A percentile compares a stretch with the other conserved stretches of the same genome.
Conservation (phyloP, 2,113 vertebrate genomes). For the Neoarius graeffei region DNA sequence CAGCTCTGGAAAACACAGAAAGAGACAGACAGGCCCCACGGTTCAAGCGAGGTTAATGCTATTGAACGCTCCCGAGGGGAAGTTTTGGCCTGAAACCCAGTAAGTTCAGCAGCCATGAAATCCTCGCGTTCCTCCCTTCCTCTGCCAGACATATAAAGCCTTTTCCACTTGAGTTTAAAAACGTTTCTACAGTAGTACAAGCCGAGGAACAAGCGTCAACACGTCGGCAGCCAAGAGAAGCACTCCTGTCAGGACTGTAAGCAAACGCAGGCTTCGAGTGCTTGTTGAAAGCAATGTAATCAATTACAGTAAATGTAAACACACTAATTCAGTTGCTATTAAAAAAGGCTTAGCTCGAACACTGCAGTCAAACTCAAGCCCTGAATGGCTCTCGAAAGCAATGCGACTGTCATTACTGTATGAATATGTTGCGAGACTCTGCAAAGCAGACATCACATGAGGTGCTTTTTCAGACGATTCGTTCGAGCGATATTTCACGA, state of each 20-base stretch:
- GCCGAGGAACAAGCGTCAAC: constrained; percentile 21
- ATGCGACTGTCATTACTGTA: neutral
- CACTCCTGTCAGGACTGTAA: constrained; percentile 1
- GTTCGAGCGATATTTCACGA: too few species aligned
- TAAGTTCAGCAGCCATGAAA: constrained; percentile 50
- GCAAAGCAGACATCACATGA: neutral
- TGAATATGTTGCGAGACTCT: neutral
- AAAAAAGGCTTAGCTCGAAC: constrained; percentile 11
- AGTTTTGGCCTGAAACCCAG: constrained; percentile 44
- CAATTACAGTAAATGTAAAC: constrained; percentile 17
- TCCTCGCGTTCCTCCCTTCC: constrained; percentile 23
- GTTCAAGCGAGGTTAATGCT: constrained; percentile 51
- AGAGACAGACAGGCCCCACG: constrained; percentile 32
- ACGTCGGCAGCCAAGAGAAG: constrained; percentile 19
- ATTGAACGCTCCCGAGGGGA: constrained; percentile 46
- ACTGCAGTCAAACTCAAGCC: neutral
- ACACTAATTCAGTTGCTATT: neutral
- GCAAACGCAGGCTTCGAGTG: neutral
- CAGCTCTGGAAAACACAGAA: constrained; percentile 24
- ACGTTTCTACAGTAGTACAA: constrained; percentile 26
- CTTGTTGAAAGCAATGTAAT: constrained; percentile 8
- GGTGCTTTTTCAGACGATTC: too few species aligned
- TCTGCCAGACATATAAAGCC: constrained; percentile 21
- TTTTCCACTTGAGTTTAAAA: constrained; percentile 21
- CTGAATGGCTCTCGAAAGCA: constrained; percentile 1